phyloP scores from a whole-genome alignment of 1,140 invertebrate species.

The Drosophila repletoides region DNA sequence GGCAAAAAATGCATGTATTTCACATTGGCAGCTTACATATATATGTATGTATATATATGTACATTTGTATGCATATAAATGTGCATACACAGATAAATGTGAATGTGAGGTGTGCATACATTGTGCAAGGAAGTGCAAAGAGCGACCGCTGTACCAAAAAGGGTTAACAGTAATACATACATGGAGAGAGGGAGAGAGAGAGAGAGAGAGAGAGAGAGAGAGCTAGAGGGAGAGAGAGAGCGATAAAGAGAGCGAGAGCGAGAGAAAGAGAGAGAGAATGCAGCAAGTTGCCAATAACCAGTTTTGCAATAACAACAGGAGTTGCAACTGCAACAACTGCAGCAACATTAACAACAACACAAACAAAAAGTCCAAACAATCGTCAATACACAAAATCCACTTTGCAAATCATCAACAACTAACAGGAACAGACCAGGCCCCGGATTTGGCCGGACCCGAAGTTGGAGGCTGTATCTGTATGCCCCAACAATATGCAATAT shows the following conservation, averaged over 20 bases:
- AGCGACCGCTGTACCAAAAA: slow-evolving; percentile 35
- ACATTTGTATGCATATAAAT: slow-evolving; percentile 1
- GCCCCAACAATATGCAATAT: too few species aligned
- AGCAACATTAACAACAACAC: slow-evolving; percentile 25
- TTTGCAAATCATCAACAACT: slow-evolving; percentile 72
- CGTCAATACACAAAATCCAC: slow-evolving; percentile 78
- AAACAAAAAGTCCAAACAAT: slow-evolving; percentile 65
- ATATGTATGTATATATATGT: neutral
- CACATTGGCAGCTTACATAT: too few species aligned
- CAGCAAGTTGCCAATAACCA: slow-evolving; percentile 53
- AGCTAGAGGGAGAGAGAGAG: slow-evolving; percentile 1
- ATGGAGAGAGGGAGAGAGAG: neutral
- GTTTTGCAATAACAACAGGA: slow-evolving; percentile 54
- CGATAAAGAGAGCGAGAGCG: neutral
- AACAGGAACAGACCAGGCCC: slow-evolving; percentile 21
- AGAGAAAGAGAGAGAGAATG: slow-evolving; percentile 1
- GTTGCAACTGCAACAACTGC: slow-evolving; percentile 1
- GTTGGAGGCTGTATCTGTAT: neutral
- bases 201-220: slow-evolving; percentile 1
- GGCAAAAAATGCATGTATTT: neutral
- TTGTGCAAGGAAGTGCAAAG: slow-evolving; percentile 27
- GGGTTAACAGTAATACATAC: slow-evolving; percentile 44
- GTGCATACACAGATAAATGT: neutral
- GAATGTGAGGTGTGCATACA: neutral
- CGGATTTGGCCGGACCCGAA: slow-evolving; percentile 28